Conservation (phyloP, 2,888 invertebrate species). For the Dryocosmus kuriphilus region DNA sequence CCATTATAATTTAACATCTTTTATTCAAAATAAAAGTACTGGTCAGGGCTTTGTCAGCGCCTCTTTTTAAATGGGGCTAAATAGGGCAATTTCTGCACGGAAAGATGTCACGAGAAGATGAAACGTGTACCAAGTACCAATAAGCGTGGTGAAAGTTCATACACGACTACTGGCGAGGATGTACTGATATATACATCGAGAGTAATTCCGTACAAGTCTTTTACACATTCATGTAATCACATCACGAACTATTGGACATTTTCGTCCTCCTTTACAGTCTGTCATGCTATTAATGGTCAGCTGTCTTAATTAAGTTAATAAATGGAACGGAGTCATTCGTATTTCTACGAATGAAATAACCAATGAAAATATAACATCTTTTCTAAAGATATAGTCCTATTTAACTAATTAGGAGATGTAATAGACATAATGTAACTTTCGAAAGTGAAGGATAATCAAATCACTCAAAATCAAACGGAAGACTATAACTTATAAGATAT, state of each 20-base stretch:
- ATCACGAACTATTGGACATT: slow-evolving; percentile 48
- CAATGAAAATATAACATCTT: neutral
- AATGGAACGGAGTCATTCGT: slow-evolving; percentile 30
- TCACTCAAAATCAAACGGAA: neutral
- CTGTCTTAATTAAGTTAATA: slow-evolving; percentile 11
- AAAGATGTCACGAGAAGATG: slow-evolving; percentile 9
- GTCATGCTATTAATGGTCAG: neutral
- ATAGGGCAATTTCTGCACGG: too few species aligned
- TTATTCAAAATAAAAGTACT: too few species aligned
- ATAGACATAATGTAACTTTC: slow-evolving; percentile 3
- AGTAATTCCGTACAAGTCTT: slow-evolving; percentile 28
- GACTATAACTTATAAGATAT: neutral
- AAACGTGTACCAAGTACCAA: slow-evolving; percentile 32
- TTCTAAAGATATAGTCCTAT: slow-evolving; percentile 43
- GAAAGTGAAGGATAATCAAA: neutral
- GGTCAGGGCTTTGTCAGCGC: too few species aligned
- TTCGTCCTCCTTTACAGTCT: neutral
- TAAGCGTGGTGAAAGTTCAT: slow-evolving; percentile 27
- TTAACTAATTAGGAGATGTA: neutral
- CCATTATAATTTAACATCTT: too few species aligned
- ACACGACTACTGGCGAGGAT: slow-evolving; percentile 8
- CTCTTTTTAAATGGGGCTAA: too few species aligned
- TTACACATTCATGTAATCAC: slow-evolving; percentile 19
- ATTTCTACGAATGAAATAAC: neutral
- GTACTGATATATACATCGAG: slow-evolving; percentile 42